phyloP scores from a whole-genome alignment of 2,888 invertebrate genomes.

The Eupelmus urozonus region DNA sequence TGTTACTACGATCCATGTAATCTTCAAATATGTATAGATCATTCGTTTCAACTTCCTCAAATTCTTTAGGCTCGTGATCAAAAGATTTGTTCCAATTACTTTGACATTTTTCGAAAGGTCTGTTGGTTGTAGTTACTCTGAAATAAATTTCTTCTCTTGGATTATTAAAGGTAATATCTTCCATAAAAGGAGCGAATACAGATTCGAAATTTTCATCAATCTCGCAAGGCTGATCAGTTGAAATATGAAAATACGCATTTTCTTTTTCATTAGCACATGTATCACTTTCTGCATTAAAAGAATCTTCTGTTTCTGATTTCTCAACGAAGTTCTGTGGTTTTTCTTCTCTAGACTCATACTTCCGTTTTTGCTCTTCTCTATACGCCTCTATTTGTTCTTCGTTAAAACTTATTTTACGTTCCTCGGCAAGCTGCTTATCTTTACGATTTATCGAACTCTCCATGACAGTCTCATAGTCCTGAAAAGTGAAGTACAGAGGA shows the following conservation, averaged over 20 bases:
- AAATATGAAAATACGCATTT: too few relatives aligned
- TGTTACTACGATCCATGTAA: constrained; percentile 69
- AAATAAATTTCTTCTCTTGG: constrained; percentile 67
- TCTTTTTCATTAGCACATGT: background rate
- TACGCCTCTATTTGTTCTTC: too few relatives aligned
- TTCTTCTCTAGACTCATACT: constrained; percentile 1
- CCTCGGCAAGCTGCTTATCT: background rate
- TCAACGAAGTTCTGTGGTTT: background rate
- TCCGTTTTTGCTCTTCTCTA: background rate
- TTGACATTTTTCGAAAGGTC: constrained; percentile 71
- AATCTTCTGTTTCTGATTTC: background rate
- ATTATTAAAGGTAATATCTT: constrained; percentile 49
- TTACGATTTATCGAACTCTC: constrained; percentile 48
- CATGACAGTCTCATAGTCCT: constrained; percentile 73
- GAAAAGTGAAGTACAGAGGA: constrained; percentile 71
- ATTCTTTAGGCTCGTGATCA: constrained; percentile 51
- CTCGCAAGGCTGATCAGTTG: background rate
- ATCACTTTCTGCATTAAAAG: constrained; percentile 9
- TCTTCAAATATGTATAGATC: constrained; percentile 70
- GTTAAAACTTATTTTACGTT: background rate
- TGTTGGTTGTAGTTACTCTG: constrained; percentile 71
- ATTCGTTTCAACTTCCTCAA: constrained; percentile 34
- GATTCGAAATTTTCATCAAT: constrained; percentile 2
- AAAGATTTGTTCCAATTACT: constrained; percentile 64
- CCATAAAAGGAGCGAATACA: constrained; percentile 20